These are phyloP conservation scores for Eudasyphora cyanicolor DNA, from an alignment of 2,888 invertebrate genomes.

Conservation along the genomic window DNA sequence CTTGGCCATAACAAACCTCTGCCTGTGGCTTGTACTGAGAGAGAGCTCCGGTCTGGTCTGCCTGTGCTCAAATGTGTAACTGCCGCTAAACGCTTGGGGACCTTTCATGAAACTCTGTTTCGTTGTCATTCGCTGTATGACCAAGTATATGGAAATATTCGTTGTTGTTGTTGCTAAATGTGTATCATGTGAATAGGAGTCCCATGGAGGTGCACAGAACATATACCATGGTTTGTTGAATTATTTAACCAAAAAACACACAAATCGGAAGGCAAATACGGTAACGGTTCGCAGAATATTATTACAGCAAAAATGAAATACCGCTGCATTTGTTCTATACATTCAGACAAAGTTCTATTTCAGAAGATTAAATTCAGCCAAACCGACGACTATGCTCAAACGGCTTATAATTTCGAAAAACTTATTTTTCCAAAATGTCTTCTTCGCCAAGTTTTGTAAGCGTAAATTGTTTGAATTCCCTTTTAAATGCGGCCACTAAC, in stretches of 20 bases:
- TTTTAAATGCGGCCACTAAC: too few species aligned
- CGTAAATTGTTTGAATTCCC: too few species aligned
- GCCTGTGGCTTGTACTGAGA: too few species aligned
- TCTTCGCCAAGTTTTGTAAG: too few species aligned
- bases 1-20: not conserved
- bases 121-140: conserved; percentile 34
- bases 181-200: not conserved
- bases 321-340: too few species aligned
- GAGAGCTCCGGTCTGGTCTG: not conserved
- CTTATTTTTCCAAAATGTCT: too few species aligned
- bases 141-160: conserved; percentile 31
- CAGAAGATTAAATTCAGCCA: too few species aligned
- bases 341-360: too few species aligned
- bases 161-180: not conserved
- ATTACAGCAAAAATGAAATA: too few species aligned
- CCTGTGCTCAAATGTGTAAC: not conserved
- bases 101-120: conserved; percentile 15
- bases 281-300: too few species aligned
- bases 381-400: too few species aligned
- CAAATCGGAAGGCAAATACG: not conserved
- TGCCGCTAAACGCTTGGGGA: conserved; percentile 36
- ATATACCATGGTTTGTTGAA: not conserved
- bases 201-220: not conserved
- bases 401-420: too few species aligned
- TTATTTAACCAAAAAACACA: not conserved